A percentile compares a stretch with the other conserved stretches of the same genome.
phyloP scores from a whole-genome alignment of 1,140 invertebrate genomes.

The Ptiloglossa arizonensis region DNA sequence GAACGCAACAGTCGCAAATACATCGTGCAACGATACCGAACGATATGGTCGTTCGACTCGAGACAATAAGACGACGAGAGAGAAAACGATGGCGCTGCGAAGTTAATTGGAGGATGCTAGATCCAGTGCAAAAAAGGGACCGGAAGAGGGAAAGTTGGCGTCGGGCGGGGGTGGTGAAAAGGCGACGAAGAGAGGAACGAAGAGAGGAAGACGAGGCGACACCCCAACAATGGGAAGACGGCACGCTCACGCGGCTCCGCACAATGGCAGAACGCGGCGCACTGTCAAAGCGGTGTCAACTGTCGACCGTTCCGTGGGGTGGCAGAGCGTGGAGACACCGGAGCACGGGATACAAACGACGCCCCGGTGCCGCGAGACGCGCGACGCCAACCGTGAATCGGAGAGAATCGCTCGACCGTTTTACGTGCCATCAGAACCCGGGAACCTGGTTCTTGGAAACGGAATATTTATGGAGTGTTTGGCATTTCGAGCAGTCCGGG shows the following conservation, averaged over 20 bases:
- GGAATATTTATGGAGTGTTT: not conserved
- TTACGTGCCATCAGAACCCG: not conserved
- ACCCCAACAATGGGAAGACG: constrained; percentile 41
- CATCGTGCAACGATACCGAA: no score
- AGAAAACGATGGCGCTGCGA: not conserved
- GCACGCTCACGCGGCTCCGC: constrained; percentile 47
- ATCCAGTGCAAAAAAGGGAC: not conserved
- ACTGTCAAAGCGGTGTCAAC: constrained; percentile 54
- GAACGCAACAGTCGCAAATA: no score
- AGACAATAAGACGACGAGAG: not conserved
- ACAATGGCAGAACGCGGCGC: constrained; percentile 33
- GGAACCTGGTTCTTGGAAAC: not conserved
- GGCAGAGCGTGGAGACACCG: constrained; percentile 47
- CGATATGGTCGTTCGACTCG: no score
- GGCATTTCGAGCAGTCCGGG: not conserved
- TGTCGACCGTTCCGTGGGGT: constrained; percentile 45
- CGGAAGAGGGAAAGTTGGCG: not conserved
- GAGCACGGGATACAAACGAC: constrained; percentile 23
- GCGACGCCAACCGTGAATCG: constrained; percentile 28
- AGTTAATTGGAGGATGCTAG: no score
- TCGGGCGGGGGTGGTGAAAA: not conserved
- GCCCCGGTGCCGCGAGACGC: constrained; percentile 8
- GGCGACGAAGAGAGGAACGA: constrained; percentile 18
- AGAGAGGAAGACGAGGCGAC: constrained; percentile 6
- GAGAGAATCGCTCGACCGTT: constrained; percentile 17